Evolutionary conservation across 2,888 invertebrate species (phyloP), one percentile per base, ranked within the genome.

Genomic region (Trichogramma evanescens): DNA sequence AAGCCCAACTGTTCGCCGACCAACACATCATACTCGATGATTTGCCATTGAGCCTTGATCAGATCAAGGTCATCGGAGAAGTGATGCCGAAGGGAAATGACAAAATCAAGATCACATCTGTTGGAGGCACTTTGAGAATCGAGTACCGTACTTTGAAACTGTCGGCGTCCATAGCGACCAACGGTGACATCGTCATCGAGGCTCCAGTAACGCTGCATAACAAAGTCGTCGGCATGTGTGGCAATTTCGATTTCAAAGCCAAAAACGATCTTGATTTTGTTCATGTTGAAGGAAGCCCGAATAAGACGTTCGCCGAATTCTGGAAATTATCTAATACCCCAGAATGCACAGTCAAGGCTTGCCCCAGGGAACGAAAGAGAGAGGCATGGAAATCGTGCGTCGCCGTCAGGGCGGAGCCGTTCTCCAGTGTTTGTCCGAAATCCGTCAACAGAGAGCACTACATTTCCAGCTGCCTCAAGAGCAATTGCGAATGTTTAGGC

Each of bases 161-260:
- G 72, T 89, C 87, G 79, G 83, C 91, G 1, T 81, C 86, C 2
- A 89, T 89, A 79, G 87, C 85, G 70, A 80, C 81, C 4, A 83
- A 85, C 57, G 86, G 86, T 3, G 85, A 86, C 71, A 81, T 86
- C 0, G 89, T 87, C 76, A 82, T 93, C 66, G 89, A 88, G 64
- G 87, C 91, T 53, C 82, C 84, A 0, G 83, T 84, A 56, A 84
- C 83, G 67, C 80, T 86, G 66, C 74, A 80, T 62, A 82, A 84
- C 6, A 80, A 82, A 49, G 86, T 92, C 0, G 89, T 90, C 69
- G 93, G 93, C 0, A 78, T 93, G 7, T 93, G 93, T 72, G 93
- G 93, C 2, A 86, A 83, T 61, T 90, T 85, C 74, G 89, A 89
- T 76, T 86, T 86, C 1, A 77, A 82, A 41, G 69, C 80, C 0